Evolutionary conservation across 2,797 vertebrate genomes (phyloP), one percentile per base, ranked within the genome.

Genomic region (Notolepis coatsorum): DNA sequence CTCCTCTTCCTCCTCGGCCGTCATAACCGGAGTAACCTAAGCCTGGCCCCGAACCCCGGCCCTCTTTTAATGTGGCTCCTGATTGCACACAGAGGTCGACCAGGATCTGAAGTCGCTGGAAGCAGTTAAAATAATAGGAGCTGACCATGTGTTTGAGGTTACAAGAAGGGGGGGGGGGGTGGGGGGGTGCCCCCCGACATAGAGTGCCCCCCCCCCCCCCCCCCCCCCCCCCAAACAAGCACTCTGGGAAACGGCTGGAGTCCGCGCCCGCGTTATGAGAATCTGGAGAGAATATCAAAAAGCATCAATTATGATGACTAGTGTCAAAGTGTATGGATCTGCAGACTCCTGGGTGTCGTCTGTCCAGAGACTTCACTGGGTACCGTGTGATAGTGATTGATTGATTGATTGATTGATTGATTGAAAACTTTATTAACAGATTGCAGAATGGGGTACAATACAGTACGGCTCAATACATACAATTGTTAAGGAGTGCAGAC

Each of bases 111-210:
- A 91, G 92, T 91, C 92, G 92, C 95, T 95, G 94, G 94, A 95
- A 96, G 91, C 91, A 94, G 94, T 96, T 95, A 95, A 94, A 94
- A 92, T 93, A 93, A 93, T 93, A 93, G 83, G 91, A 93, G 87
- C 81, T 90, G 81, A 88, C 77, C 89, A 95, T 93, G 81, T 92
- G 88, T 90, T 88, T 86, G 74, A 83, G 85, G 84, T 91, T 90
- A 89, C 75, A 31, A 71, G 68, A 58, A 75, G 80, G 78, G 84
- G 78, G 78, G 73, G 72, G 64, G 64, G 28, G 8, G n/a, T n/a
- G n/a, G n/a, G n/a, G n/a, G n/a, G n/a, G n/a, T n/a, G n/a, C n/a
- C 71, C 55, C 77, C 68, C 75, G 70, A 80, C 33, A 27, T 49
- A 13, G 24, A n/a, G n/a, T n/a, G 9, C 50, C 33, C 28, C 10